Percentiles rank a stretch among this genome's conserved stretches.
Evolutionary conservation across 2,797 vertebrate genomes (phyloP).

Genomic region (Podarcis siculus): DNA sequence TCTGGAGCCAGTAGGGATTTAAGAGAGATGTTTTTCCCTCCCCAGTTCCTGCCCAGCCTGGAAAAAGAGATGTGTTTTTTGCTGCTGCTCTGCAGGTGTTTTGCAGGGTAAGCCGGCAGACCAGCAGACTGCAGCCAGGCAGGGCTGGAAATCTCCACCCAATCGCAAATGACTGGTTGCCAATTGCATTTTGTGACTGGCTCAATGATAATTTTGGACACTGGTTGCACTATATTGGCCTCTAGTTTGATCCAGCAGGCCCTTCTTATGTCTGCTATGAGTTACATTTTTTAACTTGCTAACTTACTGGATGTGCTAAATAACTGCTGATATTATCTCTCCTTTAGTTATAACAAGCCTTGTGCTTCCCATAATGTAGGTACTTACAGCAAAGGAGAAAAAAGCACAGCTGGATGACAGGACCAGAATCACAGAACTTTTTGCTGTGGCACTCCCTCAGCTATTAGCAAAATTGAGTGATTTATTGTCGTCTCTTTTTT

Average conservation of each 20-base stretch:
- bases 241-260: not conserved
- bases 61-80: too few species aligned
- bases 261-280: not conserved
- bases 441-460: constrained; percentile 94
- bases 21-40: too few species aligned
- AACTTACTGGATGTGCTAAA: not conserved
- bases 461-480: constrained; percentile 92
- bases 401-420: constrained; percentile 97
- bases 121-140: too few species aligned
- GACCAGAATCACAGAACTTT: constrained; percentile 96
- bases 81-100: too few species aligned
- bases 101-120: too few species aligned
- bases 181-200: too few species aligned
- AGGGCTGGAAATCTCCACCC: too few species aligned
- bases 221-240: not conserved
- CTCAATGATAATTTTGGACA: too few species aligned
- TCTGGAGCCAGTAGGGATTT: too few species aligned
- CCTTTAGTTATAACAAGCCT: not conserved
- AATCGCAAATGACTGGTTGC: too few species aligned
- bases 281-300: not conserved
- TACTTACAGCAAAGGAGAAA: constrained; percentile 98
- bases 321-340: not conserved
- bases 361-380: constrained; percentile 75
- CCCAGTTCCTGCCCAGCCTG: too few species aligned
- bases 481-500: not conserved